Evolutionary conservation across 2,113 vertebrate species (phyloP).

Genomic region (Aleadryas rufinucha): DNA sequence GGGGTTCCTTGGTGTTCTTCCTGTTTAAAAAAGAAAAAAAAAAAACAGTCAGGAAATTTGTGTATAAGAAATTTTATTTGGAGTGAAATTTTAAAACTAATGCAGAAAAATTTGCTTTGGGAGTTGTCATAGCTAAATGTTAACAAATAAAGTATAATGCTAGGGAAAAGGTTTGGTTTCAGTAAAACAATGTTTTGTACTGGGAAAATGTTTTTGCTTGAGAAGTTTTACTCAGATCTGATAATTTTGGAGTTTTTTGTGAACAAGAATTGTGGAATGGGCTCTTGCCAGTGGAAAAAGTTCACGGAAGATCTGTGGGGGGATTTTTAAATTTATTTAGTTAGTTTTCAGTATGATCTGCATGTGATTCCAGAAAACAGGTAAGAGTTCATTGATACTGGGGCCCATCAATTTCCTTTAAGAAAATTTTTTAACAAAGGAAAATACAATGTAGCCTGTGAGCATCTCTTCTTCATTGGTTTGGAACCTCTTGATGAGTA

Average conservation of each 20-base stretch:
- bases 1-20: neutral
- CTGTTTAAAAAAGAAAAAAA: neutral
- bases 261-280: neutral
- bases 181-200: neutral
- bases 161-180: neutral
- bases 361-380: neutral
- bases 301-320: neutral
- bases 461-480: slow-evolving; percentile 6
- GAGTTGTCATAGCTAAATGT: neutral
- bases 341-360: neutral
- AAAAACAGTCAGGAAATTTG: neutral
- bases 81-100: neutral
- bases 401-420: neutral
- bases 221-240: neutral
- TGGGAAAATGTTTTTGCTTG: neutral
- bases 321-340: no score
- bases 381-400: neutral
- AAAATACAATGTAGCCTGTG: neutral
- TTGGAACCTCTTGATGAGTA: slow-evolving; percentile 26
- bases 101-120: neutral
- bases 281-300: neutral
- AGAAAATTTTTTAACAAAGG: neutral
- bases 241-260: neutral
- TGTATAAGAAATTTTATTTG: neutral
- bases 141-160: neutral